Base-by-base conservation (phyloP, 1,140 invertebrate species). In the Lysiphlebus fabarum region DNA sequence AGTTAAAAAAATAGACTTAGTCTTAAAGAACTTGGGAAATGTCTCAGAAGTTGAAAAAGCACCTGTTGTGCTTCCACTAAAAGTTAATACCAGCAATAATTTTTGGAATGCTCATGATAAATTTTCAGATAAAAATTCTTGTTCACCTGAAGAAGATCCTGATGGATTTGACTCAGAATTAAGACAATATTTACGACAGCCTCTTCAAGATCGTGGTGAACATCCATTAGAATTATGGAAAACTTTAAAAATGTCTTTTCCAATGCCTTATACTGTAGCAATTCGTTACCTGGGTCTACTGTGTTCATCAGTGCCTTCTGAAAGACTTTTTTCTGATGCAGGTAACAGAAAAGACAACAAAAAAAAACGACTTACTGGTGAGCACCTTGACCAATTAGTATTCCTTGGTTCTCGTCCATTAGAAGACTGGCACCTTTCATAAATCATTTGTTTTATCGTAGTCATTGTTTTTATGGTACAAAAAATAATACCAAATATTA, bases 301-400 rank as follows among this genome's bases (percentile, higher is more conserved):
- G 14, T 70, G 63, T 12, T 74, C 68, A 34, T 76, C 71, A 41
- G 75, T 78, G 4, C 68, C 73, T 44, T 71, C 66, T 49, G 73
- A 78, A 67, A 60, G 71, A 26, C 61, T 75, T 7, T 78, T 79
- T 67, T 78, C 74, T 6, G 71, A 75, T 64, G 72, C 73, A 17
- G 70, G 62, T 6, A n/a, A 53, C n/a, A 64, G 61, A 8, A 64
- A 64, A 61, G 57, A 14, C 4, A 53, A 63, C 11, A 36, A 56
- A 4, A 38, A 51, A n/a, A 64, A 58, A 36, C 50, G 61, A 34
- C 45, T 63, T 9, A 37, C 56, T 37, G 58, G 63, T 47, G 48
- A 61, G 26, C 58, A 55, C 34, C 37, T 67, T 17, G 43, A 64
- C 9, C 42, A 62, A 44, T 8, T 61, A 9, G 34, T 66, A 6